A percentile compares a stretch with the other conserved stretches of the same genome.
phyloP scores from a whole-genome alignment of 2,797 vertebrate species.

The Triplophysa yarkandensis region DNA sequence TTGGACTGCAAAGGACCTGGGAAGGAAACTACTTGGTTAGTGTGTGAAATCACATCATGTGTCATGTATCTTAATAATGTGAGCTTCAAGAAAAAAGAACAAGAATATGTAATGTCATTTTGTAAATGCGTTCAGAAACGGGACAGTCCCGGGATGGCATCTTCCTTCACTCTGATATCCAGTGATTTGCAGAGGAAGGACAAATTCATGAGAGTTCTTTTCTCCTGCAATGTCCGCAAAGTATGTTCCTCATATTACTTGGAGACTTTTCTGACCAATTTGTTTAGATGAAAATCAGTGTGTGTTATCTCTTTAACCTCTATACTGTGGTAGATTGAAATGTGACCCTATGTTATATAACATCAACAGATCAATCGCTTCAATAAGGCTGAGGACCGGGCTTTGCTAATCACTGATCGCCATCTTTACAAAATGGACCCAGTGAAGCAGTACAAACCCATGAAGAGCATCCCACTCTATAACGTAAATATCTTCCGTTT shows the following conservation, averaged over 20 bases:
- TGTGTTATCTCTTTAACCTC: not conserved
- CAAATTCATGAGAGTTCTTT: constrained; percentile 96
- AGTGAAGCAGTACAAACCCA: constrained; percentile 91
- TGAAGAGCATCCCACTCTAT: constrained; percentile 96
- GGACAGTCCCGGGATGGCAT: constrained; percentile 80
- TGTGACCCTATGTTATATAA: constrained; percentile 3
- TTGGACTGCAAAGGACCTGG: constrained; percentile 91
- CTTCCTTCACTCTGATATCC: constrained; percentile 85
- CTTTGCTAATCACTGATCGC: constrained; percentile 93
- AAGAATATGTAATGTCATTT: not conserved
- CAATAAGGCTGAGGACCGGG: constrained; percentile 90
- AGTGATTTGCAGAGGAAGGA: constrained; percentile 94
- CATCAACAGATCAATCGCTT: constrained; percentile 90
- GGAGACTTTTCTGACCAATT: not conserved
- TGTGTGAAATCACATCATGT: not conserved
- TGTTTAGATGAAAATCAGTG: not conserved
- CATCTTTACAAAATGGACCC: constrained; percentile 99
- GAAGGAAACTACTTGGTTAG: constrained; percentile 91
- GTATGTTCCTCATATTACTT: constrained; percentile 64
- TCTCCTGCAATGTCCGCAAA: constrained; percentile 96
- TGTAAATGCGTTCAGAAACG: constrained; percentile 77
- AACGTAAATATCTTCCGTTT: constrained; percentile 77
- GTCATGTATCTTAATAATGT: not conserved
- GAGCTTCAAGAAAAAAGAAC: not conserved
- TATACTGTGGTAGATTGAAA: not conserved